Conservation (phyloP, 2,113 vertebrate genomes). For the Grammomys surdaster region DNA sequence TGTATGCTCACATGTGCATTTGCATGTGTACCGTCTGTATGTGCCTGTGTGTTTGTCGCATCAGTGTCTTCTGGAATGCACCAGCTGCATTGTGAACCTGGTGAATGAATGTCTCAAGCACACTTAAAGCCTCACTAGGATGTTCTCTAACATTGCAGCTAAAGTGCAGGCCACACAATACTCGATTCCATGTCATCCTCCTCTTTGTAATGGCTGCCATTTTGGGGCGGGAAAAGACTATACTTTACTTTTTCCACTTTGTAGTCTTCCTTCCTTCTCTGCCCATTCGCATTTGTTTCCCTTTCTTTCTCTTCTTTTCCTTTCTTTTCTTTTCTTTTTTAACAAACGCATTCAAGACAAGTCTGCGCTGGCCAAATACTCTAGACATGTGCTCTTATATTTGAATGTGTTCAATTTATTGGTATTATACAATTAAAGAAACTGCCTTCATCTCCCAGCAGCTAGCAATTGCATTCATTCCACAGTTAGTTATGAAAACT, state of each 20-base stretch:
- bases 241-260: not conserved
- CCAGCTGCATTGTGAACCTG: not conserved
- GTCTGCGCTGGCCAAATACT: not conserved
- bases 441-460: not conserved
- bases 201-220: not conserved
- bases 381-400: not conserved
- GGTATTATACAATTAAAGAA: not conserved
- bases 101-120: not conserved
- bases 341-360: not conserved
- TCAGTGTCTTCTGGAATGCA: not conserved
- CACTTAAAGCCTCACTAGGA: not conserved
- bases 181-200: constrained; percentile 1
- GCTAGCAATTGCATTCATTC: not conserved
- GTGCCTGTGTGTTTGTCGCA: not conserved
- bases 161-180: not conserved
- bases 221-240: not conserved
- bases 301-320: too few relatives aligned
- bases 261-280: not conserved
- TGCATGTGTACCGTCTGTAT: not conserved
- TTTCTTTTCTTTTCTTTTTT: too few relatives aligned
- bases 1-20: not conserved
- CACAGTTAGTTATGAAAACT: not conserved
- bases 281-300: not conserved
- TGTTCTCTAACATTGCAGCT: not conserved
- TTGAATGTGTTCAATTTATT: not conserved